A percentile compares a stretch with the other conserved stretches of the same genome.
Evolutionary conservation across 2,797 vertebrate genomes (phyloP).

Genomic region (Amniataba percoides): DNA sequence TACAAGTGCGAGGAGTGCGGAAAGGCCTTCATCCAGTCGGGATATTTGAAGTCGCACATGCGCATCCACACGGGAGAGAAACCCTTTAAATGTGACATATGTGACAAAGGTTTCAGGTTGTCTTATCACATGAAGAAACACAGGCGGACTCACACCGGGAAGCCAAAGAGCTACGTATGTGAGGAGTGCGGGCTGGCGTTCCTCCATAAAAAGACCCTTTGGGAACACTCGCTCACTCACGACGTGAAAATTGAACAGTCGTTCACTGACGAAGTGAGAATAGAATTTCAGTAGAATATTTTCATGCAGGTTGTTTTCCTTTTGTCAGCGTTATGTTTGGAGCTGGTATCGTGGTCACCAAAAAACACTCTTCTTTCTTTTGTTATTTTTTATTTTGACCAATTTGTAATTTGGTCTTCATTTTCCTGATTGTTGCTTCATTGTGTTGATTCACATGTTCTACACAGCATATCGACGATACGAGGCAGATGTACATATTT

Average conservation of each 20-base stretch:
- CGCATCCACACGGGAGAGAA: slow-evolving; percentile 85
- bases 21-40: slow-evolving; percentile 84
- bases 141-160: slow-evolving; percentile 75
- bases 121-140: slow-evolving; percentile 84
- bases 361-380: neutral
- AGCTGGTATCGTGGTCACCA: slow-evolving; percentile 3
- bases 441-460: slow-evolving; percentile 2
- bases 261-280: slow-evolving; percentile 59
- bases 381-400: slow-evolving; percentile 13
- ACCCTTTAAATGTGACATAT: slow-evolving; percentile 80
- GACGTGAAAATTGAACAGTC: slow-evolving; percentile 65
- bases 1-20: slow-evolving; percentile 83
- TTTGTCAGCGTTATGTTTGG: neutral
- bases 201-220: slow-evolving; percentile 75
- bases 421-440: slow-evolving; percentile 2
- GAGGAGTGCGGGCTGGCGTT: slow-evolving; percentile 73
- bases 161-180: slow-evolving; percentile 72
- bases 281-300: slow-evolving; percentile 70
- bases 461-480: neutral
- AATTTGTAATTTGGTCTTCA: neutral
- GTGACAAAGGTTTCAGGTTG: slow-evolving; percentile 78
- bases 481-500: slow-evolving; percentile 11
- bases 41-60: slow-evolving; percentile 83
- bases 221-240: slow-evolving; percentile 77
- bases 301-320: neutral